Evolutionary conservation across 2,888 invertebrate genomes (phyloP).

Genomic region (Rhagophthalmus giganteus): DNA sequence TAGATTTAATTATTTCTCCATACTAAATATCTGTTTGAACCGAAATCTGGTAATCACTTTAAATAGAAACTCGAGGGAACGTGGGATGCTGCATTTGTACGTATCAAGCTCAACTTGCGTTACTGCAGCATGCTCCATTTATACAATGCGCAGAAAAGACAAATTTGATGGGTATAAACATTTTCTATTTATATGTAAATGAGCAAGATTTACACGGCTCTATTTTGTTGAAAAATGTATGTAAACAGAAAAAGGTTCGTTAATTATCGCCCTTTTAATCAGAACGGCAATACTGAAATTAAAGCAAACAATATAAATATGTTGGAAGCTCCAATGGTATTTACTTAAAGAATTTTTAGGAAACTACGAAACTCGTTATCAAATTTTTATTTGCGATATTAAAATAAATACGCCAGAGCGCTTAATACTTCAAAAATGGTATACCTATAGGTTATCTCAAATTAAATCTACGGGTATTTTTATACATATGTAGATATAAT

Average conservation of each 20-base stretch:
- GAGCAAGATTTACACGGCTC: conserved; percentile 20
- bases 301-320: conserved; percentile 13
- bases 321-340: conserved; percentile 10
- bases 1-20: conserved; percentile 25
- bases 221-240: conserved; percentile 12
- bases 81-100: too few relatives aligned
- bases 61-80: too few relatives aligned
- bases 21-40: too few relatives aligned
- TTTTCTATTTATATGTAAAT: conserved; percentile 30
- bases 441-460: too few relatives aligned
- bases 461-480: too few relatives aligned
- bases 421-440: too few relatives aligned
- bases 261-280: conserved; percentile 23
- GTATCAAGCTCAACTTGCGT: too few relatives aligned
- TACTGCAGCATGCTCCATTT: conserved; percentile 25
- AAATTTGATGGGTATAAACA: conserved; percentile 30
- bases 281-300: conserved; percentile 9
- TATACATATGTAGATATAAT: background rate
- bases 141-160: conserved; percentile 24
- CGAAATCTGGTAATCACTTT: too few relatives aligned
- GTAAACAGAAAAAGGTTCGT: conserved; percentile 19
- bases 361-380: background rate
- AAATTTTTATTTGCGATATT: background rate
- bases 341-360: conserved; percentile 13
- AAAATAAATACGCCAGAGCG: too few relatives aligned